Percentiles rank a stretch among this genome's conserved stretches.
These are phyloP conservation scores for Chaetops frenatus DNA, from an alignment of 2,113 vertebrate species.

Conservation along the genomic window DNA sequence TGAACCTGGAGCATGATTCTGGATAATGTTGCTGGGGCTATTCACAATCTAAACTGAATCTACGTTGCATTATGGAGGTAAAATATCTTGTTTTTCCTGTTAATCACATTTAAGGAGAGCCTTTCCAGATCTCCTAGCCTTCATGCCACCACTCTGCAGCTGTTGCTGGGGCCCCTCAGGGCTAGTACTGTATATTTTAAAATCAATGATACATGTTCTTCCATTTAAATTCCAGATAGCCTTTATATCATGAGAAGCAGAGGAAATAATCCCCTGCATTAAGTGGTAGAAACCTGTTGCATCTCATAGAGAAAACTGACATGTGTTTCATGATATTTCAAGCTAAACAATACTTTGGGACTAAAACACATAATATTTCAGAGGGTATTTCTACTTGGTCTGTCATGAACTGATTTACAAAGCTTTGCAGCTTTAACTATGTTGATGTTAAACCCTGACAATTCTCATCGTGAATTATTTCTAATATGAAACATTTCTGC, in stretches of 20 bases:
- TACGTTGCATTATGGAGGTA: not conserved
- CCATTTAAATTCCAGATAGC: not conserved
- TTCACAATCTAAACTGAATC: not conserved
- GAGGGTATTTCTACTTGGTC: not conserved
- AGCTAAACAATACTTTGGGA: not conserved
- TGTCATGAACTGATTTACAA: not conserved
- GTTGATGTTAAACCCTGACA: not conserved
- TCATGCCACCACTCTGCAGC: not conserved
- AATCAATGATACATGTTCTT: not conserved
- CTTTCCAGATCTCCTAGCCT: not conserved
- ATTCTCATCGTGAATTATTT: not conserved
- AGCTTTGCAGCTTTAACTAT: not conserved
- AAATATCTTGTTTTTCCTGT: not conserved
- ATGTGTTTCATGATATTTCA: not conserved
- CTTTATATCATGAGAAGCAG: not conserved
- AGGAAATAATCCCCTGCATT: not conserved
- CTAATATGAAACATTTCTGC: not conserved
- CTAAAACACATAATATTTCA: not conserved
- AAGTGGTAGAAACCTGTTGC: not conserved
- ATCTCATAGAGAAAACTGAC: not conserved
- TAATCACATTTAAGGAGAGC: not conserved
- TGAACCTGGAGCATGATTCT: not conserved
- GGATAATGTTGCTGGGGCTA: not conserved
- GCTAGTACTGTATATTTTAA: not conserved
- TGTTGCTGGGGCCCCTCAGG: not conserved